phyloP scores from a whole-genome alignment of 2,888 invertebrate genomes.

The Rhagophthalmus giganteus region DNA sequence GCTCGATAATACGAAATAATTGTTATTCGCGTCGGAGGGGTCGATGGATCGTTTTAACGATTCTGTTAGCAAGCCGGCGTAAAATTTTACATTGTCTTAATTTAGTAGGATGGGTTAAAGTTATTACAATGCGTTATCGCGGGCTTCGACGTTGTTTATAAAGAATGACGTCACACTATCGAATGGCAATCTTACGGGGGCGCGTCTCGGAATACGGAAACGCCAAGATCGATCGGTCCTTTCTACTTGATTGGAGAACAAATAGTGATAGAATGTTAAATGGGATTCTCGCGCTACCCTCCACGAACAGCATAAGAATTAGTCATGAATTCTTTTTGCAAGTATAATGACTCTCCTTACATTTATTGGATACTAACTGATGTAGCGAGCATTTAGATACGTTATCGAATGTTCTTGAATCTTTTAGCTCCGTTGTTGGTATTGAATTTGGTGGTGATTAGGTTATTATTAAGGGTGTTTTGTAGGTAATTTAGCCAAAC shows the following conservation, averaged over 20 bases:
- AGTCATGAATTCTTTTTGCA: conserved; percentile 29
- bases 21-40: no score
- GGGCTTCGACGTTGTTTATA: conserved; percentile 10
- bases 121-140: conserved; percentile 20
- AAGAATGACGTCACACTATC: conserved; percentile 29
- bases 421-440: no score
- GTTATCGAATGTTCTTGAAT: no score
- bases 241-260: conserved; percentile 39
- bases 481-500: no score
- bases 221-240: conserved; percentile 32
- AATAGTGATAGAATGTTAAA: conserved; percentile 38
- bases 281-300: conserved; percentile 28
- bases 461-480: no score
- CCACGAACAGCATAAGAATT: conserved; percentile 28
- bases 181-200: conserved; percentile 26
- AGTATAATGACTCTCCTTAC: conserved; percentile 28
- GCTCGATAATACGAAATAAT: no score
- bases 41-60: no score
- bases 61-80: no score
- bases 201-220: conserved; percentile 29
- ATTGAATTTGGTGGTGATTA: no score
- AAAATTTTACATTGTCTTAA: no score
- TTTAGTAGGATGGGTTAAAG: conserved; percentile 3
- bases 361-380: conserved; percentile 16
- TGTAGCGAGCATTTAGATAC: conserved; percentile 21